Conservation (phyloP, 2,888 invertebrate genomes). For the Lithophane semibrunnea region DNA sequence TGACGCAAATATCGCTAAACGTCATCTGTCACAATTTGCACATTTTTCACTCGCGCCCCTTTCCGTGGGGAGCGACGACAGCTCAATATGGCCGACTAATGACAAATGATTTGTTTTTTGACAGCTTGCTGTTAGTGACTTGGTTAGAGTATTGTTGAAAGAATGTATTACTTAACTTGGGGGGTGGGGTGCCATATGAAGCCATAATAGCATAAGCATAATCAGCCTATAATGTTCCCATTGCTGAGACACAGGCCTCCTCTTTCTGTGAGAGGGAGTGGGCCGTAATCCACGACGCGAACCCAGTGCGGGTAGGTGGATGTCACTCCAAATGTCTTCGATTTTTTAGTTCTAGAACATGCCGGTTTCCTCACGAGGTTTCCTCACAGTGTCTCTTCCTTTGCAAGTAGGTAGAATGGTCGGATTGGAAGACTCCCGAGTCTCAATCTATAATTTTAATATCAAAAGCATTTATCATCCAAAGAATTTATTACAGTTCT, state of each 20-base stretch:
- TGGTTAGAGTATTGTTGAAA: neutral
- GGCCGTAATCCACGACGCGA: too few species aligned
- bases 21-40: constrained; percentile 71
- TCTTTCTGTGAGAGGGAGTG: too few species aligned
- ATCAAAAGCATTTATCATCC: constrained; percentile 17
- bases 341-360: too few species aligned
- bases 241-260: too few species aligned
- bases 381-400: too few species aligned
- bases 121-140: constrained; percentile 26
- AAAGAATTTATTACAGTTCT: constrained; percentile 46
- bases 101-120: constrained; percentile 68
- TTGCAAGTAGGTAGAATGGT: too few species aligned
- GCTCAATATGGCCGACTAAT: constrained; percentile 63
- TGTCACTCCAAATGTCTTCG: too few species aligned
- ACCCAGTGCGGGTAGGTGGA: too few species aligned
- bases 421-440: neutral
- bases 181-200: neutral
- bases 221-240: too few species aligned
- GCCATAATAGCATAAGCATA: too few species aligned
- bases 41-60: constrained; percentile 72
- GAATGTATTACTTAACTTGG: neutral
- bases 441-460: neutral
- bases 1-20: constrained; percentile 64
- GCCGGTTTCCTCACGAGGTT: too few species aligned
- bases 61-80: constrained; percentile 60